Evolutionary conservation across 2,888 invertebrate genomes (phyloP), one percentile per base, ranked within the genome.

Genomic region (Nebria brevicollis): DNA sequence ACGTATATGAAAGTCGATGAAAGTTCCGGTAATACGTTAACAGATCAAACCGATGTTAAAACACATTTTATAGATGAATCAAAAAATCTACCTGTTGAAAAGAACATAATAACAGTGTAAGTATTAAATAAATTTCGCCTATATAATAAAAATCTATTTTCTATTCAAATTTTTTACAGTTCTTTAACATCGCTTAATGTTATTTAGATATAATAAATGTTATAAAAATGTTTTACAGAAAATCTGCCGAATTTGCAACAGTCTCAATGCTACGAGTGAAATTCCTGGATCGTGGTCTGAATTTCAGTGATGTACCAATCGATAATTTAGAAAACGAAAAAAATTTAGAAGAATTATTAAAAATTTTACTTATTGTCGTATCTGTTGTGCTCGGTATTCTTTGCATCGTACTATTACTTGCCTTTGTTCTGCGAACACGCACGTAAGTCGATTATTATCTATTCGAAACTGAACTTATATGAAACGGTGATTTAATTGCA

Each of bases 401-500:
- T 0, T 91, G 90, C 64, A 84, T 92, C 72, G 85, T 92, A 81
- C 88, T 94, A 80, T 86, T 92, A 3, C 85, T 91, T 1, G 89
- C 90, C 0, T 93, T 91, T 86, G 88, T 92, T 82, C 82, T 93
- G 73, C 91, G 91, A 87, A 92, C 91, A 0, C 90, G 91, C 86
- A 90, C 91, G 93, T 93, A 86, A 86, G 86, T 85, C 77, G 26
- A n/a, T 75, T 73, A 65, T 70, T 20, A 64, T 66, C 20, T 20
- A 20, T 20, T 20, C 20, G 20, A 20, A 20, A 20, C 20, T 20
- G 20, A 20, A 20, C 20, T 20, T 20, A 20, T 20, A 20, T 20
- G 20, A 20, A 20, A 20, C 20, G 20, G 20, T 20, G 20, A 20
- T 20, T 20, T 20, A 20, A 41, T 68, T 13, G n/a, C 54, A 72